Conservation (phyloP, 2,113 vertebrate genomes). For the Eira barbara region DNA sequence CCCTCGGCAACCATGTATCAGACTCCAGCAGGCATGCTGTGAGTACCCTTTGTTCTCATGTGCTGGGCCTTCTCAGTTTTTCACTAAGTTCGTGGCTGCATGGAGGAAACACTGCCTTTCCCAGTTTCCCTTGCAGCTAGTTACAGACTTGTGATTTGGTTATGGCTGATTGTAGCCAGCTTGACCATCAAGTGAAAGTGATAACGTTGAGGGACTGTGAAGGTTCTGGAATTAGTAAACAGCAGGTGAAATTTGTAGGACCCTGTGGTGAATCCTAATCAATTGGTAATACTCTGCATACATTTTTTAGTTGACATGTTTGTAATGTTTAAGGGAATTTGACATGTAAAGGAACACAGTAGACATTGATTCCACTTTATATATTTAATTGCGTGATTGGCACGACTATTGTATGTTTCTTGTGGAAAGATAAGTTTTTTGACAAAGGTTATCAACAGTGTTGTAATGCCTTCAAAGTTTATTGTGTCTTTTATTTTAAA, state of each 20-base stretch:
- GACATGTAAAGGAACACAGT: neutral
- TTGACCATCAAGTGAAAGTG: neutral
- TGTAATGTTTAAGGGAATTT: neutral
- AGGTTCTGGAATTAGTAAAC: neutral
- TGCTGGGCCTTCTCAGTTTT: neutral
- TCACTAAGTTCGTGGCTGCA: neutral
- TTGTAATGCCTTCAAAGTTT: neutral
- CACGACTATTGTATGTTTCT: neutral
- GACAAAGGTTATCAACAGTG: neutral
- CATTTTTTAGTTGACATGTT: neutral
- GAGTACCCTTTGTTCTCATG: neutral
- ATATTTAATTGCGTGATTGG: slow-evolving; percentile 31
- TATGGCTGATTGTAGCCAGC: neutral
- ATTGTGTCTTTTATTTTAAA: neutral
- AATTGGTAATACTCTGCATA: neutral
- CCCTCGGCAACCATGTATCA: rapidly evolving
- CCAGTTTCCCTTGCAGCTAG: neutral
- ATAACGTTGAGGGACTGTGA: neutral
- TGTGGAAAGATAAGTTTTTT: slow-evolving; percentile 24
- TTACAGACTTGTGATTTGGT: neutral
- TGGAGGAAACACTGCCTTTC: neutral
- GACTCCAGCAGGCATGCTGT: neutral
- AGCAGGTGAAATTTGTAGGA: neutral
- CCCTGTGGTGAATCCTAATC: neutral
- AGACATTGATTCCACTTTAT: neutral